Evolutionary conservation across 2,113 vertebrate species (phyloP).

Genomic region (Callipepla squamata): DNA sequence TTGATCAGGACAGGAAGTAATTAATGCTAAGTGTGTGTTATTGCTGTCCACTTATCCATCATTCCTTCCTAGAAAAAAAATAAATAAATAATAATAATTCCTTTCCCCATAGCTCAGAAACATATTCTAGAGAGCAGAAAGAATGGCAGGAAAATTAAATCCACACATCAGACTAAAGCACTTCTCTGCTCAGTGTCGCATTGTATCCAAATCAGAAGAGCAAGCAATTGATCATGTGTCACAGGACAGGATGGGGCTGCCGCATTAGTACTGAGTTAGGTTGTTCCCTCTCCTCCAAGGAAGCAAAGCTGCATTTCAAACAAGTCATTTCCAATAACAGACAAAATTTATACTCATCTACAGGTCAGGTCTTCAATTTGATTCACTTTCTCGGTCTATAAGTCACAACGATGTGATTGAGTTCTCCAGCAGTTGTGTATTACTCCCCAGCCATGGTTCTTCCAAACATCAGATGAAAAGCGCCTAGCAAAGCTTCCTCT

Average conservation of each 20-base stretch:
- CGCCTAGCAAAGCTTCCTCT: not conserved
- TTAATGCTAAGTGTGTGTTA: not conserved
- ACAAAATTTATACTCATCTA: conserved; percentile 20
- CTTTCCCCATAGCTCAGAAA: not conserved
- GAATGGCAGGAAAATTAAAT: conserved; percentile 43
- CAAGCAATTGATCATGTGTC: not conserved
- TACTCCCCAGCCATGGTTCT: not conserved
- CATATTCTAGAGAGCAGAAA: not conserved
- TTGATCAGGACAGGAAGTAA: not conserved
- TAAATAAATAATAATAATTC: not conserved
- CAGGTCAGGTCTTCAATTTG: conserved; percentile 8
- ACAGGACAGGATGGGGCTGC: not conserved
- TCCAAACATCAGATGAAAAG: not conserved
- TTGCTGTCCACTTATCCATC: not conserved
- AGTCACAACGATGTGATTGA: not conserved
- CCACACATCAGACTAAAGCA: not conserved
- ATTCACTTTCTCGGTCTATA: not conserved
- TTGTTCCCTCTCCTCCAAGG: not conserved
- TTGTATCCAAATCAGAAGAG: not conserved
- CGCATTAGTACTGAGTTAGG: conserved; percentile 30
- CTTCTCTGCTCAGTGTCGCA: not conserved
- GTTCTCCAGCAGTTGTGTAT: not conserved
- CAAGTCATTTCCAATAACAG: conserved; percentile 2
- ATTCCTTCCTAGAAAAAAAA: not conserved
- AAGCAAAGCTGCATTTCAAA: conserved; percentile 29